A percentile compares a stretch with the other conserved stretches of the same genome.
These are phyloP conservation scores for Rhincodon typus DNA, from an alignment of 2,797 vertebrate genomes.

Conservation along the genomic window DNA sequence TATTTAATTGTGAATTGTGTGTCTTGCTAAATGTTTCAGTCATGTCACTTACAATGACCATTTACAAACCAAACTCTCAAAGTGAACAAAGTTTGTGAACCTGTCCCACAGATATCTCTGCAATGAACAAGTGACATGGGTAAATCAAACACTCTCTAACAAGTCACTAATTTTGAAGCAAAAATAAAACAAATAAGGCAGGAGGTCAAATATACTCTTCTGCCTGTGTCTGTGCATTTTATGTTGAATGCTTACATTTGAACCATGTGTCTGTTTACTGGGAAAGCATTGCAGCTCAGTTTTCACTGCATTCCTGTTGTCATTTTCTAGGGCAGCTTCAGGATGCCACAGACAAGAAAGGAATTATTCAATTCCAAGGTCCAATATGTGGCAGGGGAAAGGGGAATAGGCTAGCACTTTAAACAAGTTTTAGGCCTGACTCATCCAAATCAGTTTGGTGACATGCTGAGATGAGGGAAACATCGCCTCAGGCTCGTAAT, in stretches of 20 bases:
- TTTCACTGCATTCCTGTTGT: constrained; percentile 48
- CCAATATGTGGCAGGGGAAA: constrained; percentile 37
- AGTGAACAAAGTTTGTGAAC: not conserved
- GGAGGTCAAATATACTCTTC: constrained; percentile 51
- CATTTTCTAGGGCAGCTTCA: constrained; percentile 46
- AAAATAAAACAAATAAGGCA: constrained; percentile 58
- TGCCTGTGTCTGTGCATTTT: constrained; percentile 40
- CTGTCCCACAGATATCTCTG: constrained; percentile 48
- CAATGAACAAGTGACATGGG: constrained; percentile 45
- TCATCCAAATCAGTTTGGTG: constrained; percentile 23
- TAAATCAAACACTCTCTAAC: constrained; percentile 47
- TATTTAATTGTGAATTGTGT: not conserved
- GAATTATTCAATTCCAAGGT: constrained; percentile 42
- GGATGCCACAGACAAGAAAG: constrained; percentile 41
- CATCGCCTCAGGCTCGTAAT: constrained; percentile 33
- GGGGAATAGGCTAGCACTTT: constrained; percentile 34
- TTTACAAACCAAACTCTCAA: not conserved
- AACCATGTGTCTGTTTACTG: constrained; percentile 44
- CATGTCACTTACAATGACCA: not conserved
- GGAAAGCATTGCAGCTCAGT: constrained; percentile 45
- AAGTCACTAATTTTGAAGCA: constrained; percentile 59
- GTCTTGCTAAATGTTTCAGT: not conserved
- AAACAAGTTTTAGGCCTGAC: constrained; percentile 38
- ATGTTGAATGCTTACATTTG: constrained; percentile 51
- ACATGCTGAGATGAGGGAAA: constrained; percentile 35